phyloP scores from a whole-genome alignment of 1,140 invertebrate species.

The Bradynema listronoti region DNA sequence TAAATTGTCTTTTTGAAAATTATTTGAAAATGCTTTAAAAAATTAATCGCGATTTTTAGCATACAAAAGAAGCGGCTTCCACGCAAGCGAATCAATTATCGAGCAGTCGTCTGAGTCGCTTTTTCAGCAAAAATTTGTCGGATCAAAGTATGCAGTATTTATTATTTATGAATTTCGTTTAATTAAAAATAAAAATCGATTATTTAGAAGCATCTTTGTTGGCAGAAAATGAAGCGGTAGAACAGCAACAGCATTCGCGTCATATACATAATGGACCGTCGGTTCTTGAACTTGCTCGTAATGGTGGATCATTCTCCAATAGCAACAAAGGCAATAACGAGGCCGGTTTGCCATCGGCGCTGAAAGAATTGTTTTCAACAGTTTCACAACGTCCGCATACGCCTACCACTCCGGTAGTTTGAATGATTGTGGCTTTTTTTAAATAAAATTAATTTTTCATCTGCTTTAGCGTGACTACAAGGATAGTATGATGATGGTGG shows the following conservation, averaged over 20 bases:
- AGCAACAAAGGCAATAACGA: neutral
- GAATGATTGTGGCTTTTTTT: neutral
- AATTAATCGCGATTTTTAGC: too few relatives aligned
- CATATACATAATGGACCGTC: too few relatives aligned
- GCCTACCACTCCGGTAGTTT: neutral
- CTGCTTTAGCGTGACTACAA: slow-evolving; percentile 2
- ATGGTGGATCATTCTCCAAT: too few relatives aligned
- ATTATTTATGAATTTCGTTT: neutral
- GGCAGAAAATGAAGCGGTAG: neutral
- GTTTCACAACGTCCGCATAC: neutral
- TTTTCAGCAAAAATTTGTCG: slow-evolving; percentile 11
- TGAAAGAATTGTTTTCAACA: neutral
- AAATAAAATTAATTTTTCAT: neutral
- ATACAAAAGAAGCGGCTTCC: too few relatives aligned
- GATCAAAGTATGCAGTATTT: neutral
- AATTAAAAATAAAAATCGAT: neutral
- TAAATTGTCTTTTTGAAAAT: too few relatives aligned
- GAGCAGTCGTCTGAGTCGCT: slow-evolving; percentile 6
- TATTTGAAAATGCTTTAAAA: too few relatives aligned
- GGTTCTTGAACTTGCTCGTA: too few relatives aligned
- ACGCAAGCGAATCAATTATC: neutral
- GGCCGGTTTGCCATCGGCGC: neutral
- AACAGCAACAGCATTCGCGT: neutral
- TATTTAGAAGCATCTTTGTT: neutral
- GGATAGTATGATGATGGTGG: slow-evolving; percentile 4